Conservation (phyloP, 2,113 vertebrate species). For the Agelaius phoeniceus region DNA sequence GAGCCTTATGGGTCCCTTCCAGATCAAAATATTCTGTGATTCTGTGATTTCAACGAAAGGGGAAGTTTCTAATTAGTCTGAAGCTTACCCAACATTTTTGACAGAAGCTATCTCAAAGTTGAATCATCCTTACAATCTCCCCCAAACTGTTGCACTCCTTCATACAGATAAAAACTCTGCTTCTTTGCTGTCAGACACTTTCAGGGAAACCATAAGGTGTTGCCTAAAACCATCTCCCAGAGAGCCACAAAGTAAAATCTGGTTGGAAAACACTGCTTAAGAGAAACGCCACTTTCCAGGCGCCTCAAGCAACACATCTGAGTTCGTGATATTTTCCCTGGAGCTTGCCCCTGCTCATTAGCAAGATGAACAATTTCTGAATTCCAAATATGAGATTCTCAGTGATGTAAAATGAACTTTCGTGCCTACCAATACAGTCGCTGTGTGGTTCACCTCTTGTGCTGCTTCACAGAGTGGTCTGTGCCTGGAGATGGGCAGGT, state of each 20-base stretch:
- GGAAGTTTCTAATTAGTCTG: neutral
- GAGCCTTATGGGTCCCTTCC: neutral
- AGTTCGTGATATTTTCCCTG: neutral
- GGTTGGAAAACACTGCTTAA: constrained; percentile 19
- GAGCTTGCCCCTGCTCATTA: neutral
- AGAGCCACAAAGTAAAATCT: neutral
- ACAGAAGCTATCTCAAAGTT: neutral
- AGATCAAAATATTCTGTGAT: neutral
- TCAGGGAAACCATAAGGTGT: neutral
- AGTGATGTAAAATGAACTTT: neutral
- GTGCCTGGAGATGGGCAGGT: neutral
- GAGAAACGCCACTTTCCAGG: neutral
- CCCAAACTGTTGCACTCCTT: neutral
- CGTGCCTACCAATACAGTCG: neutral
- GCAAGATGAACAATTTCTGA: constrained; percentile 40
- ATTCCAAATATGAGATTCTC: neutral
- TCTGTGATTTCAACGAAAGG: neutral
- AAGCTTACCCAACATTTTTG: neutral
- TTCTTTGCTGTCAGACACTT: neutral
- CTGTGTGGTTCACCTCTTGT: neutral
- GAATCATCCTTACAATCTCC: neutral
- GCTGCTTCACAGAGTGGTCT: neutral
- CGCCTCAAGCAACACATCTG: neutral
- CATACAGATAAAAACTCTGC: neutral
- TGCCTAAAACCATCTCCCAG: constrained; percentile 5